phyloP scores from a whole-genome alignment of 1,140 invertebrate genomes.

The Stegodyphus mimosarum region DNA sequence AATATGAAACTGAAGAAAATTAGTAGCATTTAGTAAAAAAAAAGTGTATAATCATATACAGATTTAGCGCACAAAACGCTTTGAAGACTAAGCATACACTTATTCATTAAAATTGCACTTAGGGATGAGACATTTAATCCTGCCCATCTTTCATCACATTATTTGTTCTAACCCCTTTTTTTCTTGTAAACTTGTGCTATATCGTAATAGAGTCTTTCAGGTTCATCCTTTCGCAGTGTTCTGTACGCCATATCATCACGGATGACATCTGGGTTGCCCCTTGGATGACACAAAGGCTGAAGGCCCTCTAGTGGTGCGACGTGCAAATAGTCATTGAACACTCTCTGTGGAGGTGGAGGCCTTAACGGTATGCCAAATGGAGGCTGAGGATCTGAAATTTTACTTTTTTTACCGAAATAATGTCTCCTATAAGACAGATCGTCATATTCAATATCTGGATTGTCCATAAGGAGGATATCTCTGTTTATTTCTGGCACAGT shows the following conservation, averaged over 20 bases:
- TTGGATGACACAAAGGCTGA: constrained; percentile 73
- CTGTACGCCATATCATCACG: constrained; percentile 88
- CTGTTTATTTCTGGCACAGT: constrained; percentile 59
- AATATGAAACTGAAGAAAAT: no score
- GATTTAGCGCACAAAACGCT: no score
- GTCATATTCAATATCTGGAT: constrained; percentile 84
- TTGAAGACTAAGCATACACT: no score
- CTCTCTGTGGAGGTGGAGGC: constrained; percentile 75
- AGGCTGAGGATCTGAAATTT: constrained; percentile 82
- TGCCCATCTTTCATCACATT: no score
- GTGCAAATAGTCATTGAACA: constrained; percentile 84
- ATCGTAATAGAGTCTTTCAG: constrained; percentile 44
- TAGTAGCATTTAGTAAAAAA: no score
- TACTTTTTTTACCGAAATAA: constrained; percentile 79
- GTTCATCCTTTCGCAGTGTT: constrained; percentile 80
- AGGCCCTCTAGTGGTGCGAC: constrained; percentile 71
- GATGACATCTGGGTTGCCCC: constrained; percentile 77
- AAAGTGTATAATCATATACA: no score
- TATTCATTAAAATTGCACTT: no score
- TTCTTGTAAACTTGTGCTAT: constrained; percentile 39
- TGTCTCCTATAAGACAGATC: constrained; percentile 85
- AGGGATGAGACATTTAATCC: no score
- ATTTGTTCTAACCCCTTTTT: neutral
- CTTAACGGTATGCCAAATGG: constrained; percentile 89
- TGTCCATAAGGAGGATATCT: constrained; percentile 68